Percentiles rank a stretch among this genome's conserved stretches.
Evolutionary conservation across 2,797 vertebrate species (phyloP).

Genomic region (Pseudocheirus occidentalis): DNA sequence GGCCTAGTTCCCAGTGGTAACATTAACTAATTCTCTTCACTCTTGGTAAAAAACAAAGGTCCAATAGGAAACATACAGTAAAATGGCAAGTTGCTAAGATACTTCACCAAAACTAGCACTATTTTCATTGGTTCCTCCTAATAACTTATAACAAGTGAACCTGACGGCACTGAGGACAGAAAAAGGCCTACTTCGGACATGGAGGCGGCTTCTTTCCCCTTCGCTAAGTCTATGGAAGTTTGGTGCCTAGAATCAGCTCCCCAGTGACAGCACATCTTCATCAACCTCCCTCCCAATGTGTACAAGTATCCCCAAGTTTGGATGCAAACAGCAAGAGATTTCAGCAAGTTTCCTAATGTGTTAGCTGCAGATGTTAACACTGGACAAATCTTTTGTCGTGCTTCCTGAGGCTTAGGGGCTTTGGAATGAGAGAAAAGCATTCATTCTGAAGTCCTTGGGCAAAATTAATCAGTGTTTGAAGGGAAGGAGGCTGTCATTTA

Average conservation of each 20-base stretch:
- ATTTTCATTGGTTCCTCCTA: not conserved
- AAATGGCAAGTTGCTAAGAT: not conserved
- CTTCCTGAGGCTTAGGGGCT: conserved; percentile 5
- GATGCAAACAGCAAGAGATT: not conserved
- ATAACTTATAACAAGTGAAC: not conserved
- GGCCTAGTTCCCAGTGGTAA: not conserved
- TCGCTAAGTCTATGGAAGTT: no score
- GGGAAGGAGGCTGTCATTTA: not conserved
- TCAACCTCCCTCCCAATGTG: not conserved
- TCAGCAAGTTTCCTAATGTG: not conserved
- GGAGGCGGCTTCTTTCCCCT: not conserved
- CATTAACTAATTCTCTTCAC: not conserved
- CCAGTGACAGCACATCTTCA: not conserved
- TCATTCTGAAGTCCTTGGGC: not conserved
- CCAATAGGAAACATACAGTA: not conserved
- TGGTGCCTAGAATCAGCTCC: not conserved
- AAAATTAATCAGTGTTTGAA: not conserved
- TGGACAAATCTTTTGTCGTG: not conserved
- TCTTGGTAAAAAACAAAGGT: not conserved
- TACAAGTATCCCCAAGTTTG: not conserved
- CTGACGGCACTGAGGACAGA: not conserved
- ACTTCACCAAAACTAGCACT: not conserved
- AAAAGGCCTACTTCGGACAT: not conserved
- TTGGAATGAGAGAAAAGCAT: not conserved
- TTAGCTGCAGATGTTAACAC: not conserved